Evolutionary conservation across 2,888 invertebrate species (phyloP).

Genomic region (Heliconius hortense): DNA sequence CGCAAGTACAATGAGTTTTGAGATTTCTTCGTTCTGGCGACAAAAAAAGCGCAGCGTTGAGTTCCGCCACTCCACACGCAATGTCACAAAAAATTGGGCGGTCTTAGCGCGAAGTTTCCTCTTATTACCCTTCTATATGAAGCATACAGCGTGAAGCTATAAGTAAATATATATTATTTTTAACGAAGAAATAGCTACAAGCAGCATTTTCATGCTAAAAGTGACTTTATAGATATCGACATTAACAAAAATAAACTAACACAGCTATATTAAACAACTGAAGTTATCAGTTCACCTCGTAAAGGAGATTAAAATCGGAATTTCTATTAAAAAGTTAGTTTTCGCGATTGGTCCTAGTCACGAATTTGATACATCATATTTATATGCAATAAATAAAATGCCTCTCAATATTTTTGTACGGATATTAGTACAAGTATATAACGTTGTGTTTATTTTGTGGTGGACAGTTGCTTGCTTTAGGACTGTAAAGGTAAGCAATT

Average conservation of each 20-base stretch:
- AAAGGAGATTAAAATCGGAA: constrained; percentile 14
- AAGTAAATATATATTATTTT: not conserved
- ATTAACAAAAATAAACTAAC: not conserved
- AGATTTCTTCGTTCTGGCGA: too few species aligned
- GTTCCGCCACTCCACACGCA: not conserved
- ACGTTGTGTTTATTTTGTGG: not conserved
- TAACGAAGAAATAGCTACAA: not conserved
- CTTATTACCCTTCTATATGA: not conserved
- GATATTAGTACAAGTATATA: constrained; percentile 29
- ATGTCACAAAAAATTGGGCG: not conserved
- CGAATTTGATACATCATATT: constrained; percentile 34
- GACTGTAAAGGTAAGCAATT: not conserved
- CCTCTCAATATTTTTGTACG: constrained; percentile 29
- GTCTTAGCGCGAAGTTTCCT: too few species aligned
- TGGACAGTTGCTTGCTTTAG: constrained; percentile 4
- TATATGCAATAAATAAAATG: constrained; percentile 38
- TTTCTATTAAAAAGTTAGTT: constrained; percentile 20
- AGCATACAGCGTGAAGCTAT: not conserved
- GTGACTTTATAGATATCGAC: too few species aligned
- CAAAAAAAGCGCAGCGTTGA: too few species aligned
- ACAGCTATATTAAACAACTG: not conserved
- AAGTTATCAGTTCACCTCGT: not conserved
- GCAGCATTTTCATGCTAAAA: too few species aligned
- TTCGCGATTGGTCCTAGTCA: constrained; percentile 24
- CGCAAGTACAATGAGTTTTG: too few species aligned